Conservation (phyloP, 2,113 vertebrate species). For the Dromaius novaehollandiae region DNA sequence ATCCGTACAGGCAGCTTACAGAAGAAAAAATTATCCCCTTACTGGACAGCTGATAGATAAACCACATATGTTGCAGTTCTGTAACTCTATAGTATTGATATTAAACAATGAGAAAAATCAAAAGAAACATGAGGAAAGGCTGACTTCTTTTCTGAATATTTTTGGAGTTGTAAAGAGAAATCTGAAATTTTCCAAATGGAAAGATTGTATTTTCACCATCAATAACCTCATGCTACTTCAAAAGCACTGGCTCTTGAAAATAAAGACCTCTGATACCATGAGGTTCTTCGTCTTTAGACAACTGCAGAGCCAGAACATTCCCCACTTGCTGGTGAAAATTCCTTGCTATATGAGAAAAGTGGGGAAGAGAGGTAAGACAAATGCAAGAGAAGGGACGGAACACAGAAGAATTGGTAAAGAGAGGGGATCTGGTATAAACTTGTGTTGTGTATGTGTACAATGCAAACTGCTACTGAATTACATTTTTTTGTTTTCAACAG, state of each 20-base stretch:
- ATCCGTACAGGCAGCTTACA: background rate
- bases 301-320: background rate
- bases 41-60: no score
- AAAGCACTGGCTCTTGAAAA: background rate
- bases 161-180: background rate
- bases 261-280: background rate
- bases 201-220: background rate
- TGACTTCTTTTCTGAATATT: background rate
- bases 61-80: background rate
- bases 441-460: background rate
- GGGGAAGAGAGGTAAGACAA: background rate
- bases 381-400: background rate
- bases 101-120: background rate
- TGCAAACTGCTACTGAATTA: background rate
- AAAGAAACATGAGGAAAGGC: background rate
- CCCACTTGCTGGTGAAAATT: background rate
- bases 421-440: background rate
- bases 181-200: background rate
- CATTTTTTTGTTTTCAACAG: background rate
- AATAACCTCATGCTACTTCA: background rate
- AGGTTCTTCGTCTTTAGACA: background rate
- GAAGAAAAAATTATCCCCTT: background rate
- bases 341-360: background rate
- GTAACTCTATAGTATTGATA: background rate
- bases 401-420: background rate